phyloP scores from a whole-genome alignment of 2,113 vertebrate species.

The Plotosus lineatus region DNA sequence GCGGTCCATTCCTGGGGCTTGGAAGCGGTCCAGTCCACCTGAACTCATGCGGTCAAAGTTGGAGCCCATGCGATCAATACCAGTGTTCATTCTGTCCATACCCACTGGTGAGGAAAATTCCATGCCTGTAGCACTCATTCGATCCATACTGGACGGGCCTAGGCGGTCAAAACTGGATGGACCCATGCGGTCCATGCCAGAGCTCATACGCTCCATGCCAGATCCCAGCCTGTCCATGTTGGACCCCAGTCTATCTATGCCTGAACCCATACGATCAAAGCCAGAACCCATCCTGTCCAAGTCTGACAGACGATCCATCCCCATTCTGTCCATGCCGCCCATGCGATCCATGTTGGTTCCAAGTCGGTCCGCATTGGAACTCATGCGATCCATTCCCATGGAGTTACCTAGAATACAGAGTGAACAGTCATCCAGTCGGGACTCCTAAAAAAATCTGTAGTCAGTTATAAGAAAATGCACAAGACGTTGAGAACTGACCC shows the following conservation, averaged over 20 bases:
- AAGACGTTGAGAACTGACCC: slow-evolving; percentile 68
- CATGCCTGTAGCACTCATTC: slow-evolving; percentile 79
- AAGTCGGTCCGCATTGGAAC: slow-evolving; percentile 78
- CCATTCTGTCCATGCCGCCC: slow-evolving; percentile 81
- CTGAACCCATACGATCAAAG: slow-evolving; percentile 86
- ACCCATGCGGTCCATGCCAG: slow-evolving; percentile 86
- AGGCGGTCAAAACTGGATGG: slow-evolving; percentile 80
- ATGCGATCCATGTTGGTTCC: slow-evolving; percentile 85
- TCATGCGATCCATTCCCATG: slow-evolving; percentile 83
- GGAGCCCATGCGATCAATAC: slow-evolving; percentile 74
- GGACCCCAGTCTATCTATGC: slow-evolving; percentile 86
- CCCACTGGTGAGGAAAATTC: slow-evolving; percentile 71
- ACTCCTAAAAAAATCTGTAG: neutral
- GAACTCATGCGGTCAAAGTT: slow-evolving; percentile 61
- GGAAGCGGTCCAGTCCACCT: slow-evolving; percentile 69
- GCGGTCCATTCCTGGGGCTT: slow-evolving; percentile 78
- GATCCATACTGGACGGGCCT: slow-evolving; percentile 83
- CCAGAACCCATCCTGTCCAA: slow-evolving; percentile 86
- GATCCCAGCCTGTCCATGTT: slow-evolving; percentile 86
- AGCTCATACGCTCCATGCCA: slow-evolving; percentile 86
- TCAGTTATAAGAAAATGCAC: neutral
- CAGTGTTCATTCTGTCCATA: slow-evolving; percentile 76
- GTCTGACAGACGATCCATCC: slow-evolving; percentile 79
- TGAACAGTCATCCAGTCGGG: neutral
- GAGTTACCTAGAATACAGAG: slow-evolving; percentile 64